Evolutionary conservation across 2,113 vertebrate species (phyloP).

Genomic region (Lepisosteus oculatus): DNA sequence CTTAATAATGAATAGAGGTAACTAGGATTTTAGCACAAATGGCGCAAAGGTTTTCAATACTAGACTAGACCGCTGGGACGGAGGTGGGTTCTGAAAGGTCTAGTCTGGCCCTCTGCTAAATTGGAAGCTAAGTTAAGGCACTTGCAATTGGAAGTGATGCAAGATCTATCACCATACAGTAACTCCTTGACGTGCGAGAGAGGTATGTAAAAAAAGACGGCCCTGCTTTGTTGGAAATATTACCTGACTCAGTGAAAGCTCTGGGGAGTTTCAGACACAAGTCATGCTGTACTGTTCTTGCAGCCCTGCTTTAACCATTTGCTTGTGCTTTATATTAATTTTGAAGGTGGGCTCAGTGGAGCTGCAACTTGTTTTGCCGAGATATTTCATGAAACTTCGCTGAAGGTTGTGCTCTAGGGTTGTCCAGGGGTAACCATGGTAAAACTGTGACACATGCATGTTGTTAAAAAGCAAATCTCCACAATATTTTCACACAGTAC

Average conservation of each 20-base stretch:
- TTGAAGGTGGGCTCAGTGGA: slow-evolving; percentile 11
- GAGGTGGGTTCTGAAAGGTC: no score
- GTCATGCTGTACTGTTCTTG: slow-evolving; percentile 3
- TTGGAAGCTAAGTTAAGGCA: background rate
- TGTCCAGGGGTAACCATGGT: no score
- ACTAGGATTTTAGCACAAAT: no score
- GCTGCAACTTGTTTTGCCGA: background rate
- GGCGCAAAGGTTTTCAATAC: no score
- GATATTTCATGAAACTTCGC: background rate
- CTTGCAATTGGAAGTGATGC: background rate
- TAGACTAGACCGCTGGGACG: no score
- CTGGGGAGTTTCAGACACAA: slow-evolving; percentile 16
- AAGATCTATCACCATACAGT: background rate
- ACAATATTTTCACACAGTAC: no score
- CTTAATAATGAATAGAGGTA: no score
- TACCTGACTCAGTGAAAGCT: background rate
- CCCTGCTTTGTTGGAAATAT: background rate
- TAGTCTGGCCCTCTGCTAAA: background rate
- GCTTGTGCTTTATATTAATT: background rate
- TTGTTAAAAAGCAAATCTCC: no score
- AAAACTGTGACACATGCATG: no score
- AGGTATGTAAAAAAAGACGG: slow-evolving; percentile 1
- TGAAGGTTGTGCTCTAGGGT: no score
- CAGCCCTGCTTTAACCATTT: slow-evolving; percentile 18
- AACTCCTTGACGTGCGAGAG: background rate